Percentiles rank a stretch among this genome's conserved stretches.
These are phyloP conservation scores for Epinephelus cyanopodus DNA, from an alignment of 2,113 vertebrate species.

Conservation along the genomic window DNA sequence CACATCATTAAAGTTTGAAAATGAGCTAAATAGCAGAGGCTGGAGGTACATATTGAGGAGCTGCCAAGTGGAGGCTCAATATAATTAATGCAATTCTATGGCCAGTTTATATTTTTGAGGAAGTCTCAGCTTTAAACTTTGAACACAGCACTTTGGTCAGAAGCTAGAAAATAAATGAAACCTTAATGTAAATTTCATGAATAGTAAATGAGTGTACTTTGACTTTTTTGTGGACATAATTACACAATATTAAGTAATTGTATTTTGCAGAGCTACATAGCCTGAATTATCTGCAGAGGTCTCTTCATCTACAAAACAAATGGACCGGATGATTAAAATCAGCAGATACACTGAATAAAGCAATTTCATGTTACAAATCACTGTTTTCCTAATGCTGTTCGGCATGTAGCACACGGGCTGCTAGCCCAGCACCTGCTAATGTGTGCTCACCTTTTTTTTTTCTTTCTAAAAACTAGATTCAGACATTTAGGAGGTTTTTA, in stretches of 20 bases:
- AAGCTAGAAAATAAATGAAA: background rate
- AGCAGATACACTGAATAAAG: too few relatives aligned
- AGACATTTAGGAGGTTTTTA: too few relatives aligned
- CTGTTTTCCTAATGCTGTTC: too few relatives aligned
- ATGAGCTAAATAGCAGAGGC: slow-evolving; percentile 52
- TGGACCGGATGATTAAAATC: too few relatives aligned
- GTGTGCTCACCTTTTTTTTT: too few relatives aligned
- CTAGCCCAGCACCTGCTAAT: too few relatives aligned
- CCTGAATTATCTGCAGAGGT: background rate
- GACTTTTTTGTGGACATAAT: background rate
- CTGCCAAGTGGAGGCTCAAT: slow-evolving; percentile 22
- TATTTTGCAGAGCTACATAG: slow-evolving; percentile 2
- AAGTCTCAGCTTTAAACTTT: slow-evolving; percentile 11
- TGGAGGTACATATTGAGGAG: slow-evolving; percentile 5
- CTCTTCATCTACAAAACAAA: too few relatives aligned
- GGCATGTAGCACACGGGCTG: too few relatives aligned
- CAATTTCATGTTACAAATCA: too few relatives aligned
- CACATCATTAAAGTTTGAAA: slow-evolving; percentile 67
- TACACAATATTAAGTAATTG: background rate
- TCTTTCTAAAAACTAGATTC: too few relatives aligned
- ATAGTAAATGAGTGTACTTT: background rate
- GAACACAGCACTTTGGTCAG: background rate
- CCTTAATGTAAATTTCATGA: background rate
- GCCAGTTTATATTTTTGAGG: slow-evolving; percentile 14
- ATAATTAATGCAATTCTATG: slow-evolving; percentile 1